Base-by-base conservation (phyloP, 2,888 invertebrate genomes). In the Emmelina monodactyla region DNA sequence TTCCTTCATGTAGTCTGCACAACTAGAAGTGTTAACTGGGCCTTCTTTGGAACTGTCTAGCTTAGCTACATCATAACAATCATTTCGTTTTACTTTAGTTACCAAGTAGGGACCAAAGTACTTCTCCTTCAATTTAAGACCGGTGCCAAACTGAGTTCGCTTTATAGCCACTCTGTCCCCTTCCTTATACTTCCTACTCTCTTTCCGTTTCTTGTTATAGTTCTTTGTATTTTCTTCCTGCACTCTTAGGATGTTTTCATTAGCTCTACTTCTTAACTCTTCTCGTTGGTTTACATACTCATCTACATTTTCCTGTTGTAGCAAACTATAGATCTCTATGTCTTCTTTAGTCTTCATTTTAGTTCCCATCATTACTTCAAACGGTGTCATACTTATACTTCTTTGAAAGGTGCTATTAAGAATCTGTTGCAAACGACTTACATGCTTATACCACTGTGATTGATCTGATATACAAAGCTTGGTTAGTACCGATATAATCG, bases 81-180 rank as follows among this genome's bases (percentile, higher is more conserved):
- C 44, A 5, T 45, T 41, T 9, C 40, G 6, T n/a, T 41, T 40
- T 3, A 19, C 30, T 13, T 41, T 37, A 1, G 33, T 22, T 1
- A 49, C 28, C 30, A 35, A 30, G 16, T 49, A 49, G 1, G 49
- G 46, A 5, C 47, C 49, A n/a, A n/a, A n/a, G n/a, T n/a, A n/a
- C n/a, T n/a, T n/a, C 5, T 50, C 22, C 2, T 42, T 37, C 2
- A 48, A 16, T 32, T 53, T 50, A 1, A 33, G 6, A 0, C 40
- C 47, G 25, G 33, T 32, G 0, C 32, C 34, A 35, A 46, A 50
- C 16, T 49, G 48, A 2, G 51, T 51, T 4, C 43, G 35, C 16
- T 49, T 45, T 14, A 52, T 50, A 11, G 50, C 51, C 1, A 50
- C 48, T 14, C 47, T 13, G 31, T 51, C 46, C 5, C 47, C n/a